These are phyloP conservation scores for Camelus bactrianus DNA, from an alignment of 2,113 vertebrate genomes.

Conservation along the genomic window DNA sequence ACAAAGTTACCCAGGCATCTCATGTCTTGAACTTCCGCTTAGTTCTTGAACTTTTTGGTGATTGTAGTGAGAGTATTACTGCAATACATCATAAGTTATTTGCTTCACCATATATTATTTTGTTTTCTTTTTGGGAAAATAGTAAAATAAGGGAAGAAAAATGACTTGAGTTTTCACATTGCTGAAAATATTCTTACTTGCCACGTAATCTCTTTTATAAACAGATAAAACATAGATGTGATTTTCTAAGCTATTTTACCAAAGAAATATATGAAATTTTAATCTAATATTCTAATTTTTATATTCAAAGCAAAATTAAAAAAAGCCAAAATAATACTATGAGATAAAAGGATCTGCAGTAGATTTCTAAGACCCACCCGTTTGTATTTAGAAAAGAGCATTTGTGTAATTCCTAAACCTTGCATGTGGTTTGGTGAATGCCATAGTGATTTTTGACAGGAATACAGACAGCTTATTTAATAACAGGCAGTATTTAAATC, in stretches of 20 bases:
- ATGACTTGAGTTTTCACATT: background rate
- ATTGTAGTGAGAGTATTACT: background rate
- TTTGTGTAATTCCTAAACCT: background rate
- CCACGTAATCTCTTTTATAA: background rate
- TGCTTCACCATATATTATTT: background rate
- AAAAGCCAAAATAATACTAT: background rate
- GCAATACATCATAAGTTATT: background rate
- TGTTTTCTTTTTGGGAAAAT: background rate
- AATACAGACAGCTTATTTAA: background rate
- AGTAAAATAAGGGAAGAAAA: background rate
- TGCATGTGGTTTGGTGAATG: background rate
- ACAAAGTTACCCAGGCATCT: background rate
- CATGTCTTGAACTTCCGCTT: background rate
- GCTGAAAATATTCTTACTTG: background rate
- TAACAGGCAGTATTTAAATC: background rate
- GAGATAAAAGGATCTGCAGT: background rate
- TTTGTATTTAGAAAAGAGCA: background rate
- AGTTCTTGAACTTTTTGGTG: background rate
- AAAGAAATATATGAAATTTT: constrained; percentile 11
- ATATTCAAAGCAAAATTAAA: background rate
- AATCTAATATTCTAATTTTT: background rate
- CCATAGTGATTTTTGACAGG: background rate
- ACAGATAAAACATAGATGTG: background rate
- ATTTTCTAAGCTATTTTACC: background rate
- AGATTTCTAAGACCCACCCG: background rate